These are phyloP conservation scores for Hylomyscus alleni DNA, from an alignment of 2,797 vertebrate species.

Conservation along the genomic window DNA sequence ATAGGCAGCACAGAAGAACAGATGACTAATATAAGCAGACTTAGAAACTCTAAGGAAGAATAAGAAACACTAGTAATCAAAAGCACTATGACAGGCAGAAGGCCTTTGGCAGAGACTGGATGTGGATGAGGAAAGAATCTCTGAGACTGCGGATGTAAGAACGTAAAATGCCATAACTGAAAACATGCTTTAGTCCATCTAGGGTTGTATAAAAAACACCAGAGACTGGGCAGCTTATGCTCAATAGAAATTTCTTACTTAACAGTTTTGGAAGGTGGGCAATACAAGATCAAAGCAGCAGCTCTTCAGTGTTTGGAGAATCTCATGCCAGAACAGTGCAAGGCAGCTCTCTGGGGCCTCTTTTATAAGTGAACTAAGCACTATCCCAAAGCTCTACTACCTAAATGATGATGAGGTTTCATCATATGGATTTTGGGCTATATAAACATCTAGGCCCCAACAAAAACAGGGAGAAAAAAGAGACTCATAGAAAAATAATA, in stretches of 20 bases:
- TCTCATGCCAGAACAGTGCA: not conserved
- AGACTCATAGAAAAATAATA: slow-evolving; percentile 5
- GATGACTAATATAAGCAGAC: slow-evolving; percentile 37
- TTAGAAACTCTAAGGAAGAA: slow-evolving; percentile 38
- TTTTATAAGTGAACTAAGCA: not conserved
- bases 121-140: slow-evolving; percentile 1
- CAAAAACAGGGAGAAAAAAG: not conserved
- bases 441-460: not conserved
- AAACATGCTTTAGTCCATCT: not conserved
- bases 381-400: not conserved
- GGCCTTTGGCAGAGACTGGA: not conserved
- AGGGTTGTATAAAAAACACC: not conserved
- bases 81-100: slow-evolving; percentile 43
- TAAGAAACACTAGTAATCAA: slow-evolving; percentile 26
- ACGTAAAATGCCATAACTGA: not conserved
- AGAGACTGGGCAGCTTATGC: not conserved
- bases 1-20: not conserved
- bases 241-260: not conserved
- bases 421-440: not conserved
- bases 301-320: not conserved
- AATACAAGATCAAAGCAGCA: not conserved
- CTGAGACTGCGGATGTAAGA: not conserved
- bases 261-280: not conserved
- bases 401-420: slow-evolving; percentile 3
- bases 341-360: not conserved